These are phyloP conservation scores for Troides oblongomaculatus DNA, from an alignment of 2,888 invertebrate species.

Conservation along the genomic window DNA sequence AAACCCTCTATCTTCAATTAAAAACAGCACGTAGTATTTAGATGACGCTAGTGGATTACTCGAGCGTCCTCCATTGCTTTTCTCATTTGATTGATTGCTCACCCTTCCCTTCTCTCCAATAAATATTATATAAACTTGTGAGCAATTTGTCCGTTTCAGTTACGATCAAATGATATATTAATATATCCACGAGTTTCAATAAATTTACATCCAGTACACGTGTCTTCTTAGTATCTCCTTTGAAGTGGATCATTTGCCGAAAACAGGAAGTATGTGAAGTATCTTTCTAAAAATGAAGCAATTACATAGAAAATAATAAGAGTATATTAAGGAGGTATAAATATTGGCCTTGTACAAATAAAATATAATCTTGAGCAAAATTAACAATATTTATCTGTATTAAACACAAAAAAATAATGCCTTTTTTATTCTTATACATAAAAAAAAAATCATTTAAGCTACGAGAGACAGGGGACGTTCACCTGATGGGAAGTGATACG, in stretches of 20 bases:
- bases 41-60: constrained; percentile 7
- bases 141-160: constrained; percentile 70
- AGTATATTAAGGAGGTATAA: too few species aligned
- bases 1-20: constrained; percentile 10
- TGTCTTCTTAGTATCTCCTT: neutral
- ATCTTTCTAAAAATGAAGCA: neutral
- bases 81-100: constrained; percentile 63
- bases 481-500: too few species aligned
- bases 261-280: neutral
- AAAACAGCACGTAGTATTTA: constrained; percentile 7
- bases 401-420: too few species aligned
- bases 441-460: too few species aligned
- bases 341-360: too few species aligned
- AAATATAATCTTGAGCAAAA: too few species aligned
- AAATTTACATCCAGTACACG: neutral
- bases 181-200: constrained; percentile 38
- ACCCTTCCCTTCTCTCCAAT: constrained; percentile 58
- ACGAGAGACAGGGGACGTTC: too few species aligned
- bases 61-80: constrained; percentile 18
- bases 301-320: neutral
- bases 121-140: constrained; percentile 72
- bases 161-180: constrained; percentile 71
- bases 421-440: too few species aligned
- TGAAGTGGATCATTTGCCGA: neutral
- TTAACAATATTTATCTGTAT: neutral